Percentiles rank a stretch among this genome's conserved stretches.
phyloP scores from a whole-genome alignment of 2,888 invertebrate species.

The Metallyticus violacea region DNA sequence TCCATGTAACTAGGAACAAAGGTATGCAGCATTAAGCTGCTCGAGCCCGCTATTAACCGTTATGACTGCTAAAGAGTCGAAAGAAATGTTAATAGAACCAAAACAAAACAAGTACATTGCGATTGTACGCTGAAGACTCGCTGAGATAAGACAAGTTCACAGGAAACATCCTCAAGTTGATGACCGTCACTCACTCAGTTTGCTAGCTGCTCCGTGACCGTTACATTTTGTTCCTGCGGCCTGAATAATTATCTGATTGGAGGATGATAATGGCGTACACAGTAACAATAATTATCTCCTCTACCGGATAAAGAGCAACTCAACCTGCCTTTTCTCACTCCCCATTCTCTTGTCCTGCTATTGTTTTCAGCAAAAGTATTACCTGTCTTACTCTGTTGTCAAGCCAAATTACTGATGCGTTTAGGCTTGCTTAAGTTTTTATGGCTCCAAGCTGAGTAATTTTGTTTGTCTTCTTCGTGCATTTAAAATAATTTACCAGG shows the following conservation, averaged over 20 bases:
- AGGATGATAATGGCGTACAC: not conserved
- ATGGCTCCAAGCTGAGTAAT: not conserved
- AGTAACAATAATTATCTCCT: not conserved
- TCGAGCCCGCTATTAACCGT: too few species aligned
- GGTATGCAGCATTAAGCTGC: not conserved
- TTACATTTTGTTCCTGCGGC: not conserved
- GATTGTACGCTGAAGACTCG: too few species aligned
- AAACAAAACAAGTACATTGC: not conserved
- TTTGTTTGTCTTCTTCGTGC: not conserved
- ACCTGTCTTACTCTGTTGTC: not conserved
- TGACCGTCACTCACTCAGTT: not conserved
- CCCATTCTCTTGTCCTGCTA: not conserved
- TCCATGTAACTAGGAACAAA: not conserved
- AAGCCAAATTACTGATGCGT: not conserved
- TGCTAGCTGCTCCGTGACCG: not conserved
- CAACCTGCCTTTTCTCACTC: not conserved
- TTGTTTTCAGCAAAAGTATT: not conserved
- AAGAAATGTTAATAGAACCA: not conserved
- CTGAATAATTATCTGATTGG: not conserved
- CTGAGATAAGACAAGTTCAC: not conserved
- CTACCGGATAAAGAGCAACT: not conserved
- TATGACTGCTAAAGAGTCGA: not conserved
- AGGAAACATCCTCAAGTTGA: not conserved
- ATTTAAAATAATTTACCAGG: not conserved
- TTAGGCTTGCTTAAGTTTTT: not conserved